phyloP scores from a whole-genome alignment of 2,113 vertebrate genomes.

The Antennarius striatus region DNA sequence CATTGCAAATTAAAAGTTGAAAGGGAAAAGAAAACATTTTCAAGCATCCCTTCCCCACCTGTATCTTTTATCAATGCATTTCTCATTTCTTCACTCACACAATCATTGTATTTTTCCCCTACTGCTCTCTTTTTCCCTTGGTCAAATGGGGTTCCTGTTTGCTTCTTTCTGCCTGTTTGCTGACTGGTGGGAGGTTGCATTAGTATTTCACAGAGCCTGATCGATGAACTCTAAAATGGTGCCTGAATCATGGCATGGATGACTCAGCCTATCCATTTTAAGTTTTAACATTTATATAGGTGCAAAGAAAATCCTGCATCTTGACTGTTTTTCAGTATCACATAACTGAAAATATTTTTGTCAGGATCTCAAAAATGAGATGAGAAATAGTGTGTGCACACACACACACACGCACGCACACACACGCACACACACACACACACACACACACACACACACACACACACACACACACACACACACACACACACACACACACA shows the following conservation, averaged over 20 bases:
- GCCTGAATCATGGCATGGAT: slow-evolving; percentile 53
- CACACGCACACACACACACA: too few species aligned
- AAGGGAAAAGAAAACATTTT: slow-evolving; percentile 14
- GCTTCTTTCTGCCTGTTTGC: slow-evolving; percentile 42
- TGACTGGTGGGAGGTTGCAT: slow-evolving; percentile 60
- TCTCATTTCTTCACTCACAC: slow-evolving; percentile 17
- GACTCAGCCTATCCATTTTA: slow-evolving; percentile 38
- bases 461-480: slow-evolving; percentile 1
- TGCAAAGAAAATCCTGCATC: slow-evolving; percentile 21
- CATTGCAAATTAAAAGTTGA: slow-evolving; percentile 17
- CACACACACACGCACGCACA: too few species aligned
- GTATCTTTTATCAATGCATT: slow-evolving; percentile 20
- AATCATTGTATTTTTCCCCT: slow-evolving; percentile 12
- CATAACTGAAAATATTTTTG: not conserved
- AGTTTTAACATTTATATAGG: slow-evolving; percentile 16
- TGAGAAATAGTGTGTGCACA: not conserved
- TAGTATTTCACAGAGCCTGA: slow-evolving; percentile 73
- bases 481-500: too few species aligned
- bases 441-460: too few species aligned
- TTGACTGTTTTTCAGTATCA: slow-evolving; percentile 8
- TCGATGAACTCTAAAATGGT: slow-evolving; percentile 73
- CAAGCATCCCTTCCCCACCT: not conserved
- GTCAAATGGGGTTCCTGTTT: slow-evolving; percentile 39
- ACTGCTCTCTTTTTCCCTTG: slow-evolving; percentile 25
- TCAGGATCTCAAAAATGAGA: not conserved